Conservation (phyloP, 2,113 vertebrate genomes). For the Harpagus bidentatus region DNA sequence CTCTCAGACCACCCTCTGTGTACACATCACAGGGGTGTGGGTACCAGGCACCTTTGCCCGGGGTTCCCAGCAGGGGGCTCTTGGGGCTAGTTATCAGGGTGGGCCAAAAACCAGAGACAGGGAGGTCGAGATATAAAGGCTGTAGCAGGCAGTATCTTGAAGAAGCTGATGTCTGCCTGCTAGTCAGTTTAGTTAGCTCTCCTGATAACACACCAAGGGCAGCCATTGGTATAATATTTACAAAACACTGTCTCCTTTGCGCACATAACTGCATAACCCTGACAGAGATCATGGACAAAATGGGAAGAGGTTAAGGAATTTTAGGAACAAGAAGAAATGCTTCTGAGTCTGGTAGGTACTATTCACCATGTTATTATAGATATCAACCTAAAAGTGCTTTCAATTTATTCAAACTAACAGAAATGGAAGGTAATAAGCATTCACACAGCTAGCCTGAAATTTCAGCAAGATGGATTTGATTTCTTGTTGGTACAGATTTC, state of each 20-base stretch:
- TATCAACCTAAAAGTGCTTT: background rate
- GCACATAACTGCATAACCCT: background rate
- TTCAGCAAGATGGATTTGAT: background rate
- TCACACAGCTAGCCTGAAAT: background rate
- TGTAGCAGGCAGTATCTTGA: background rate
- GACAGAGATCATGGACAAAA: background rate
- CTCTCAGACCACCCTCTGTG: background rate
- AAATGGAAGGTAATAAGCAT: background rate
- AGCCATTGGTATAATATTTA: background rate
- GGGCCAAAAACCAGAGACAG: background rate
- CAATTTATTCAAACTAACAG: background rate
- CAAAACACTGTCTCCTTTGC: background rate
- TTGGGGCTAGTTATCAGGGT: background rate
- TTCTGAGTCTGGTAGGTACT: background rate
- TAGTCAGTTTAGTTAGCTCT: background rate
- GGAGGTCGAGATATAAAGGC: background rate
- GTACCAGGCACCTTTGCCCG: fast-evolving
- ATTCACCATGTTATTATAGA: background rate
- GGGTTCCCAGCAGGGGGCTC: fast-evolving
- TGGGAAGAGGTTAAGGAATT: background rate
- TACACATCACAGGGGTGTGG: too few species aligned
- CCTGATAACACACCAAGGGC: background rate
- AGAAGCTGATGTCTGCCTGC: background rate
- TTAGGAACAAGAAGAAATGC: background rate
- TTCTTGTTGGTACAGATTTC: background rate